Base-by-base conservation (phyloP, 2,113 vertebrate genomes). In the Lepus europaeus region DNA sequence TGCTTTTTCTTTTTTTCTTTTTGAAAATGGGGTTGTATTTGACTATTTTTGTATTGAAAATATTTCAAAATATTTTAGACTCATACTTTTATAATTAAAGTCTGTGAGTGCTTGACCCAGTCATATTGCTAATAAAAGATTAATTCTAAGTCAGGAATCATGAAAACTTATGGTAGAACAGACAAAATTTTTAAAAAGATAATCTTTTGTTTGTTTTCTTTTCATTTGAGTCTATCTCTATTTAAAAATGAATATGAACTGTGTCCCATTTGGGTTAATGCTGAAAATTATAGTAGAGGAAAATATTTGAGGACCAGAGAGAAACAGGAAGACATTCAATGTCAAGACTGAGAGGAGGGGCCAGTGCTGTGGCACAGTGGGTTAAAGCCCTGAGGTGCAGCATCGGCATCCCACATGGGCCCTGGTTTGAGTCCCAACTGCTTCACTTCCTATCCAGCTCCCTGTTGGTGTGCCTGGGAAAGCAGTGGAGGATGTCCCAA, bases 101-200 rank as follows among this genome's bases (percentile, higher is more conserved):
- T 20, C 61, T 56, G 16, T 86, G 59, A 36, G 29, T 82, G 64
- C 56, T 2, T 86, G 63, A 79, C 22, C 82, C 74, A 53, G 9
- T 90, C 56, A 73, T 90, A 68, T n/a, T 90, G 17, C 56, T 79
- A 22, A 78, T 77, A 22, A 81, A 86, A 76, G 61, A 79, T 23
- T 89, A 72, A 59, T 76, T 81, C 81, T 81, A 74, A 74, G 13
- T 74, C 61, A 76, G 39, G 39, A 14, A 64, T 27, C 56, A 31
- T 59, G 63, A 87, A 81, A 77, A 12, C 17, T 70, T 29, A 27
- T 83, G 63, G 22, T 59, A 31, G 74, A 33, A 56, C 23, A 53
- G 63, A 69, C 25, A 69, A 19, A 85, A 13, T 7, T 45, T 45
- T 16, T 72, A 45, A 59, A 64, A 56, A 90, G 56, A 27, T 17